These are phyloP conservation scores for Crocidura indochinensis DNA, from an alignment of 2,797 vertebrate genomes.

Conservation along the genomic window DNA sequence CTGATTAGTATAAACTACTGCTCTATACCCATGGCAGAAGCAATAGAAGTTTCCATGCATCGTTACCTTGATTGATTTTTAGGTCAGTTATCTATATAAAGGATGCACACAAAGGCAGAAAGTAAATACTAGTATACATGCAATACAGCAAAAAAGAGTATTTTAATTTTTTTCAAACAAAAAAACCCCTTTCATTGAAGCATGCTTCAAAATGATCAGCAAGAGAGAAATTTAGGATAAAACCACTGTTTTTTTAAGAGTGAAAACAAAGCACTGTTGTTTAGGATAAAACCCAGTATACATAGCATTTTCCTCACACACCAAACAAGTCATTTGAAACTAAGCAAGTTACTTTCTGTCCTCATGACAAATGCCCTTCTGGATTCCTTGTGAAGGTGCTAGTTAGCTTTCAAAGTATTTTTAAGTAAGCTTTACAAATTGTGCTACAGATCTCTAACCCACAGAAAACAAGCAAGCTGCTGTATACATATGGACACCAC, in stretches of 20 bases:
- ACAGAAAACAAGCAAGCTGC: slow-evolving; percentile 13
- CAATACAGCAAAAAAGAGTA: not conserved
- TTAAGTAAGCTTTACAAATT: not conserved
- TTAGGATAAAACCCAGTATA: slow-evolving; percentile 28
- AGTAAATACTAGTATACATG: not conserved
- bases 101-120: not conserved
- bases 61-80: not conserved
- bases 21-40: not conserved
- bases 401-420: slow-evolving; percentile 27
- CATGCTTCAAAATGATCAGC: slow-evolving; percentile 31
- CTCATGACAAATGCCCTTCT: not conserved
- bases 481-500: not conserved
- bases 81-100: not conserved
- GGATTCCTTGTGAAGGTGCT: not conserved
- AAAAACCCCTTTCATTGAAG: slow-evolving; percentile 46
- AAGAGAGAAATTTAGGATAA: slow-evolving; percentile 40
- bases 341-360: slow-evolving; percentile 32
- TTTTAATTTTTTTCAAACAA: not conserved
- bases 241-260: not conserved
- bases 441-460: not conserved
- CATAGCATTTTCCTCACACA: not conserved
- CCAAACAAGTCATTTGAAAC: not conserved
- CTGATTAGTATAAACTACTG: not conserved
- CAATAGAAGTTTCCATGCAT: not conserved
- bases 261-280: too few species aligned